Evolutionary conservation across 2,113 vertebrate genomes (phyloP).

Genomic region (Desmodus rotundus): DNA sequence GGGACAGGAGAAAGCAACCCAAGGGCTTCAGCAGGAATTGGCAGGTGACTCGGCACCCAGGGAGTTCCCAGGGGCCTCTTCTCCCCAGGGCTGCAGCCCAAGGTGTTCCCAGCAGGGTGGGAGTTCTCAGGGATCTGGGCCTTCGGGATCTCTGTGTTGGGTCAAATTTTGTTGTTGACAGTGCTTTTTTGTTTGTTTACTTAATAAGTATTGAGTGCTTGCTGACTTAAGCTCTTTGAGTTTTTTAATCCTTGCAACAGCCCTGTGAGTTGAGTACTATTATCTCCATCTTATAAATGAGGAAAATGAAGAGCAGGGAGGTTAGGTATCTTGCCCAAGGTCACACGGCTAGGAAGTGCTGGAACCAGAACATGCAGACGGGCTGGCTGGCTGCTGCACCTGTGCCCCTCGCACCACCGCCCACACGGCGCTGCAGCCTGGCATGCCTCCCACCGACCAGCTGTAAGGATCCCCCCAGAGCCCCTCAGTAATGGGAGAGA

Average conservation of each 20-base stretch:
- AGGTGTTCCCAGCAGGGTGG: neutral
- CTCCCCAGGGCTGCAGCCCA: neutral
- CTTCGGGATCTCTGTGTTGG: neutral
- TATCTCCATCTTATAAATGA: neutral
- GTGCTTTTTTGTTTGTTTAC: neutral
- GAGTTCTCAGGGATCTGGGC: neutral
- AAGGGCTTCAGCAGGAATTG: neutral
- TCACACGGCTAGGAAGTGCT: neutral
- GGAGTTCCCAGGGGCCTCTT: neutral
- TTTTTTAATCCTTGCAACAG: neutral
- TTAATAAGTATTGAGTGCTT: neutral
- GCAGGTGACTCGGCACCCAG: no score
- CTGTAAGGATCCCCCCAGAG: neutral
- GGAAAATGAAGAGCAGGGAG: neutral
- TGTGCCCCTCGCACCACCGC: neutral
- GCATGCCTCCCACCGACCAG: neutral
- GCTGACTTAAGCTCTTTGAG: neutral
- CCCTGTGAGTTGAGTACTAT: no score
- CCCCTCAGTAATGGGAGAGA: neutral
- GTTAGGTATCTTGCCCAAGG: neutral
- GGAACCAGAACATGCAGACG: neutral
- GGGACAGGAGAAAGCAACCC: neutral
- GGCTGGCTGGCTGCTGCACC: neutral
- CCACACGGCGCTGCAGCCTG: neutral
- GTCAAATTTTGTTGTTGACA: neutral